Conservation (phyloP, 2,888 invertebrate species). For the Strigamia maritima region DNA sequence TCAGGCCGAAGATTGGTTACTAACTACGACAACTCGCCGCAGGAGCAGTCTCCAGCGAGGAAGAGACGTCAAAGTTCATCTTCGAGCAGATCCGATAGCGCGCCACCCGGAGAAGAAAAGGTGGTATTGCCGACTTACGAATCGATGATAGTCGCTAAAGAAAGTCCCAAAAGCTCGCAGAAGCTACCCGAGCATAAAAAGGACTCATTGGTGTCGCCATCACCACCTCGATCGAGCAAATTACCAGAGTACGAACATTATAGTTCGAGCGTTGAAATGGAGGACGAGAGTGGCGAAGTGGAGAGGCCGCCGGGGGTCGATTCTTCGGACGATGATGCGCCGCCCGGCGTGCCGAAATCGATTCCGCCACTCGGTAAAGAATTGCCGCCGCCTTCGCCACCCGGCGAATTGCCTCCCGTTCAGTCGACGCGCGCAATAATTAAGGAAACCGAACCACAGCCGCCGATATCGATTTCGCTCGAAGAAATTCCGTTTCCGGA, state of each 20-base stretch:
- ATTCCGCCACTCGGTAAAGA: background rate
- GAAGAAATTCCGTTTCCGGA: slow-evolving; percentile 35
- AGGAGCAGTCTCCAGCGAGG: background rate
- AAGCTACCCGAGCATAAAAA: background rate
- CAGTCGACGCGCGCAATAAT: background rate
- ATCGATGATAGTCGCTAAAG: background rate
- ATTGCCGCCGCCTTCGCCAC: background rate
- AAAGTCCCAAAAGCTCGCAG: background rate
- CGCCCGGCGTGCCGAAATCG: background rate
- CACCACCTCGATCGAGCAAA: background rate
- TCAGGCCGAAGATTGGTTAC: background rate
- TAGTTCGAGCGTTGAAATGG: slow-evolving; percentile 36
- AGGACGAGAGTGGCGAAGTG: background rate
- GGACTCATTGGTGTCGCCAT: background rate
- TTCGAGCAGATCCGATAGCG: background rate
- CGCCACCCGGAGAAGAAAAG: slow-evolving; percentile 2
- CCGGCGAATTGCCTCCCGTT: background rate
- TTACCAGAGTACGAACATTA: slow-evolving; percentile 14
- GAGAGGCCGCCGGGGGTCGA: slow-evolving; percentile 14
- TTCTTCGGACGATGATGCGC: background rate
- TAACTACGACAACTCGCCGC: slow-evolving; percentile 7
- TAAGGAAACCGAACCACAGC: background rate
- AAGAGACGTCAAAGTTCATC: background rate
- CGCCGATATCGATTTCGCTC: background rate
- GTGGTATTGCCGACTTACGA: background rate